A percentile compares a stretch with the other conserved stretches of the same genome.
Conservation (phyloP, 2,113 vertebrate species). For the Ornithorhynchus anatinus region DNA sequence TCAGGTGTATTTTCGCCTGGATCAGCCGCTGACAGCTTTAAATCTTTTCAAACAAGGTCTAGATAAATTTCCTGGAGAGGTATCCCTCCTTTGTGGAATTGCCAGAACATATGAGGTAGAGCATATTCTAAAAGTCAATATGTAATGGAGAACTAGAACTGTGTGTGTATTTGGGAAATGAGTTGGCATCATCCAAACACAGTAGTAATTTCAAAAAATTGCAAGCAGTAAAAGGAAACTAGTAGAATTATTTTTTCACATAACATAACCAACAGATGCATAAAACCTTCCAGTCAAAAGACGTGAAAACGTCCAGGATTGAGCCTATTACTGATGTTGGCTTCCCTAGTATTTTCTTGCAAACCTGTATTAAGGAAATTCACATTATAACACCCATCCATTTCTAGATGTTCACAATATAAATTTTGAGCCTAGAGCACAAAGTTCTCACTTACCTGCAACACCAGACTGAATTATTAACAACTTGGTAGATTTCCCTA, state of each 20-base stretch:
- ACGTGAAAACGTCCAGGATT: no score
- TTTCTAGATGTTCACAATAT: not conserved
- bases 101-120: conserved; percentile 91
- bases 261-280: no score
- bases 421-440: not conserved
- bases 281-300: no score
- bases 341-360: not conserved
- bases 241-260: no score
- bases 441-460: not conserved
- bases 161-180: not conserved
- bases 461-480: not conserved
- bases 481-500: no score
- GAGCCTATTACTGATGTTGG: no score
- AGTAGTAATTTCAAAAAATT: no score
- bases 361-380: not conserved
- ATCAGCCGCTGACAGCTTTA: conserved; percentile 93
- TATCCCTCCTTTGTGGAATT: conserved; percentile 91
- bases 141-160: not conserved
- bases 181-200: no score
- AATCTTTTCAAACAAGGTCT: conserved; percentile 95
- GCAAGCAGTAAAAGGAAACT: no score
- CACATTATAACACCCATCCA: not conserved
- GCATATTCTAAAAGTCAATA: not conserved
- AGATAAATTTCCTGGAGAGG: conserved; percentile 93
- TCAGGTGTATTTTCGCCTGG: conserved; percentile 91